Percentiles rank a stretch among this genome's conserved stretches.
Evolutionary conservation across 2,888 invertebrate species (phyloP).

Genomic region (Girardia tigrina): DNA sequence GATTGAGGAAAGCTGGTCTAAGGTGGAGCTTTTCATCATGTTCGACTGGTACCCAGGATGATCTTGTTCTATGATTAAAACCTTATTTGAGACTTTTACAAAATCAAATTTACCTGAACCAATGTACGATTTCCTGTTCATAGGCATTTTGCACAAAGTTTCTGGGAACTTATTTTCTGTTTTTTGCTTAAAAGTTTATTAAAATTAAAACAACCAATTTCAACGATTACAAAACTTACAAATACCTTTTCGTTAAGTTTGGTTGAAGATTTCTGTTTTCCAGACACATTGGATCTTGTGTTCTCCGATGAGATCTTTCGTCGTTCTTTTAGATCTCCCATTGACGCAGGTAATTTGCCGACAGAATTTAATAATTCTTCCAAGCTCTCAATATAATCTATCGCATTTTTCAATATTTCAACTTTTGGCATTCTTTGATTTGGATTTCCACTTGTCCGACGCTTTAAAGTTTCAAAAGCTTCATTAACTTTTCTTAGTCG

Average conservation of each 20-base stretch:
- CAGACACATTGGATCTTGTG: not conserved
- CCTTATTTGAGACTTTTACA: not conserved
- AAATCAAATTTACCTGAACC: not conserved
- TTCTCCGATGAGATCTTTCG: not conserved
- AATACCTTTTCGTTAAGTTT: not conserved
- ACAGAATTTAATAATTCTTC: conserved; percentile 50
- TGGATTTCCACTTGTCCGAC: conserved; percentile 80
- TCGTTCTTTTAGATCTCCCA: not conserved
- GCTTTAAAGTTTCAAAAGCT: conserved; percentile 83
- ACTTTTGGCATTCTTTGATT: conserved; percentile 90
- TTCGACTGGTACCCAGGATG: not conserved
- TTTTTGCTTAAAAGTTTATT: not conserved
- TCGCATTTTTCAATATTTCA: conserved; percentile 87
- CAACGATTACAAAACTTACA: not conserved
- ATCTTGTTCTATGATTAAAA: not conserved
- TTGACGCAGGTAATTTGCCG: not conserved
- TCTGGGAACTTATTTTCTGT: not conserved
- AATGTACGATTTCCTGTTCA: not conserved
- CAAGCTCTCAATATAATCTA: conserved; percentile 76
- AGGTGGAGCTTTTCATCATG: not conserved
- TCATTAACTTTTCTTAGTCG: conserved; percentile 92
- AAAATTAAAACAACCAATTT: not conserved
- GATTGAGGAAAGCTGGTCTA: not conserved
- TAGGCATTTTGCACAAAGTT: not conserved
- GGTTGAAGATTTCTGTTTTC: not conserved